A percentile compares a stretch with the other conserved stretches of the same genome.
Evolutionary conservation across 2,113 vertebrate species (phyloP).

Genomic region (Aptenodytes forsteri): DNA sequence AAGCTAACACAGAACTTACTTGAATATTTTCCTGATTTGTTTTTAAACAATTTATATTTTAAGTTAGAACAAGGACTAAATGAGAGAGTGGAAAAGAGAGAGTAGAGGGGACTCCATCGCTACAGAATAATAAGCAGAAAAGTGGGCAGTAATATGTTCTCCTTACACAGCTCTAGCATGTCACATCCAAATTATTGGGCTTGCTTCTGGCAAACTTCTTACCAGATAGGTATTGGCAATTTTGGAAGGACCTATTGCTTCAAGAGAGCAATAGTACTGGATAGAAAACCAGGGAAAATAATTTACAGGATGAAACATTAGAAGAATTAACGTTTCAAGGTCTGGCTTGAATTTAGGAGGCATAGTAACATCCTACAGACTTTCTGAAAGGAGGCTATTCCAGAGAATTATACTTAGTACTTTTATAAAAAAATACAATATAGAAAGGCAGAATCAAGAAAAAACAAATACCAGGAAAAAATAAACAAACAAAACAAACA

Average conservation of each 20-base stretch:
- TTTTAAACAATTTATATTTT: neutral
- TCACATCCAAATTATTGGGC: neutral
- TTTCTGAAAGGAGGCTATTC: neutral
- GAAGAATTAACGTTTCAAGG: neutral
- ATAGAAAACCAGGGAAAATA: neutral
- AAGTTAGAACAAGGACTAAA: neutral
- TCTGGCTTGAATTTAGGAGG: neutral
- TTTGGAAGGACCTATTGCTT: neutral
- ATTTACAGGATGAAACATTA: neutral
- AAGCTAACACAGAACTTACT: neutral
- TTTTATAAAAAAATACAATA: neutral
- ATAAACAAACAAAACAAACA: neutral
- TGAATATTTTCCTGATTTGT: neutral
- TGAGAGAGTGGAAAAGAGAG: neutral
- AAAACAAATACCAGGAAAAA: neutral
- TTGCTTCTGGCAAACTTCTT: neutral
- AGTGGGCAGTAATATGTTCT: neutral
- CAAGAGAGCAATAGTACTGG: neutral
- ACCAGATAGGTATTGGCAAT: neutral
- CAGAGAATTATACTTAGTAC: neutral
- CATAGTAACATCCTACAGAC: neutral
- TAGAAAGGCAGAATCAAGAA: neutral
- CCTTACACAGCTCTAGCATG: neutral
- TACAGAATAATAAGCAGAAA: neutral
- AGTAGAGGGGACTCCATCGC: neutral